Base-by-base conservation (phyloP, 2,888 invertebrate species). In the Sarcophaga carnaria region DNA sequence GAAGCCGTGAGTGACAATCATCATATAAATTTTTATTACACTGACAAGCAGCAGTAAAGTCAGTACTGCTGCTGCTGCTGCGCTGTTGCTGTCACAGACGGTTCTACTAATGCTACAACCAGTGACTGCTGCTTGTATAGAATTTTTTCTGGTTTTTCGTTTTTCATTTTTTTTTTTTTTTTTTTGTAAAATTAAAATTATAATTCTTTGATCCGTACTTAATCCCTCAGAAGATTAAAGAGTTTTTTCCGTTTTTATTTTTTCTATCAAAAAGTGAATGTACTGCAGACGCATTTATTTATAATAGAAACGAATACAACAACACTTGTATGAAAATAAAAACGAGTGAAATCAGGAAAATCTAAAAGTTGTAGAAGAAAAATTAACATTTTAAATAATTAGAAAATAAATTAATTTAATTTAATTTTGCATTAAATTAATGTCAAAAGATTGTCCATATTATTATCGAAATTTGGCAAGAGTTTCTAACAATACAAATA, bases 141-240 rank as follows among this genome's bases (percentile, higher is more conserved):
- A 59, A 27, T 27, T 27, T 6, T 37, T 37, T 22, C 22, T 22
- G 22, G 22, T 22, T 22, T 22, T 37, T 8, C 6, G 6, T 37
- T 37, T 37, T 37, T 14, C 17, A 0, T 37, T 37, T 8, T 37
- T 14, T 10, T 37, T 0, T 6, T 83, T 63, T 54, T 62, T 78
- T 64, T 82, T 45, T 80, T 83, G 83, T 78, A 85, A 83, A 80
- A 69, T 63, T 66, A 77, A 79, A 70, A 83, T 66, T 45, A 81
- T 80, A 83, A 87, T 78, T 67, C 90, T 89, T 91, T 91, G 91
- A 92, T 92, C 91, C 90, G 89, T 89, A 89, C 89, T 90, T 92
- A 92, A 92, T 92, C 92, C 90, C 90, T 88, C 69, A 89, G 89
- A 90, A 91, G 92, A 92, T 92, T 92, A 92, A 90, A 89, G 88